Evolutionary conservation across 2,888 invertebrate genomes (phyloP).

Genomic region (Rhingia rostrata): DNA sequence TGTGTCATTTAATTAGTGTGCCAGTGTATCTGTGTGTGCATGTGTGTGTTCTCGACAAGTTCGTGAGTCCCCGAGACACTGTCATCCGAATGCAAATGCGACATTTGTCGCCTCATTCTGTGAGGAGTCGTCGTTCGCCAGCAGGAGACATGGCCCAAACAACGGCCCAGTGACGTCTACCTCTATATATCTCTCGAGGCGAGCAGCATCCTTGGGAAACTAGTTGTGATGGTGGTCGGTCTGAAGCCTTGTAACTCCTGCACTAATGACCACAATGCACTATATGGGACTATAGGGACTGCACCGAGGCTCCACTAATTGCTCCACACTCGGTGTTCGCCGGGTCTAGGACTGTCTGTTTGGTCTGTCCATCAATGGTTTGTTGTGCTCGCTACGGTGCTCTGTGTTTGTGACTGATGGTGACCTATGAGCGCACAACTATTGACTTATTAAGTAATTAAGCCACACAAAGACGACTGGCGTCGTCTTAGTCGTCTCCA

Average conservation of each 20-base stretch:
- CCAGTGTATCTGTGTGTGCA: slow-evolving; percentile 1
- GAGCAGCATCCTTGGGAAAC: slow-evolving; percentile 46
- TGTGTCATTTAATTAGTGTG: slow-evolving; percentile 69
- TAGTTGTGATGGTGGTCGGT: slow-evolving; percentile 42
- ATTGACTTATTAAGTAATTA: slow-evolving; percentile 74
- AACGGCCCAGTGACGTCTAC: slow-evolving; percentile 36
- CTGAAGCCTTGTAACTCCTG: slow-evolving; percentile 46
- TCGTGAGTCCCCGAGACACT: slow-evolving; percentile 43
- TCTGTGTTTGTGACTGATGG: slow-evolving; percentile 59
- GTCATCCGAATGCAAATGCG: slow-evolving; percentile 60
- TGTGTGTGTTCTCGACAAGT: slow-evolving; percentile 15
- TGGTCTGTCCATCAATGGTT: slow-evolving; percentile 52
- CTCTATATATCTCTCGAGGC: background rate
- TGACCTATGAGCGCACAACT: slow-evolving; percentile 72
- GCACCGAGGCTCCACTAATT: slow-evolving; percentile 51
- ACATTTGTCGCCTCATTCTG: slow-evolving; percentile 33
- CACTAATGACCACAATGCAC: slow-evolving; percentile 62
- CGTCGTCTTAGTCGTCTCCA: slow-evolving; percentile 50
- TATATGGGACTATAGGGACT: slow-evolving; percentile 46
- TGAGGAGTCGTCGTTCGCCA: background rate
- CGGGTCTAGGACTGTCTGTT: slow-evolving; percentile 49
- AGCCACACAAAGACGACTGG: slow-evolving; percentile 65
- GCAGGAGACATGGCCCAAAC: slow-evolving; percentile 8
- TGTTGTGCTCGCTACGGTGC: slow-evolving; percentile 28
- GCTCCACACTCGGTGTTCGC: slow-evolving; percentile 43